Conservation (phyloP, 2,888 invertebrate genomes). For the Amblyteles armatorius region DNA sequence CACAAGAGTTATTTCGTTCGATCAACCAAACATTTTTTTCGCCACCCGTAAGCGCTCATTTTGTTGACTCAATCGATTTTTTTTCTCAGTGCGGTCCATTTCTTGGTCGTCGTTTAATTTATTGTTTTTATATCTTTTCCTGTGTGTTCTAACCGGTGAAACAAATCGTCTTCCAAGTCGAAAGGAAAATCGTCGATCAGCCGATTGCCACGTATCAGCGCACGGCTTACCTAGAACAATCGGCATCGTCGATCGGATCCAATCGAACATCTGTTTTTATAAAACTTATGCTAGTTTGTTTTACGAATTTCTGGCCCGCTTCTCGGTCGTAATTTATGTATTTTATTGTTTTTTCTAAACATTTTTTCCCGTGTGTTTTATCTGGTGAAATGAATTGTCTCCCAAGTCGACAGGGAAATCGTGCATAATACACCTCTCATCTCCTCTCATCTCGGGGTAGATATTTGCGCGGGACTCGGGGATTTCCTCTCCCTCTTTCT, state of each 20-base stretch:
- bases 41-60: too few species aligned
- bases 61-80: too few species aligned
- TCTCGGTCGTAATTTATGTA: neutral
- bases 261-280: too few species aligned
- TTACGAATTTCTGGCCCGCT: neutral
- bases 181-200: conserved; percentile 9
- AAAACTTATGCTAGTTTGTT: neutral
- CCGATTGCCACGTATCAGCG: conserved; percentile 10
- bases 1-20: too few species aligned
- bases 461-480: conserved; percentile 1
- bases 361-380: neutral
- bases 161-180: neutral
- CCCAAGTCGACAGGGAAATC: conserved; percentile 2
- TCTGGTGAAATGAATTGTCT: neutral
- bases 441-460: conserved; percentile 1
- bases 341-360: neutral
- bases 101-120: neutral
- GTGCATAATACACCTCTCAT: conserved; percentile 4
- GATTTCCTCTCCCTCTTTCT: neutral
- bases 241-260: neutral
- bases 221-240: neutral
- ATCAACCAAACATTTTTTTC: too few species aligned
- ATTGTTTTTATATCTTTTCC: neutral
- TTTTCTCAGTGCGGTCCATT: too few species aligned
- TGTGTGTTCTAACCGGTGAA: neutral